Evolutionary conservation across 2,113 vertebrate species (phyloP), one percentile per base, ranked within the genome.

Genomic region (Hippopotamus amphibius): DNA sequence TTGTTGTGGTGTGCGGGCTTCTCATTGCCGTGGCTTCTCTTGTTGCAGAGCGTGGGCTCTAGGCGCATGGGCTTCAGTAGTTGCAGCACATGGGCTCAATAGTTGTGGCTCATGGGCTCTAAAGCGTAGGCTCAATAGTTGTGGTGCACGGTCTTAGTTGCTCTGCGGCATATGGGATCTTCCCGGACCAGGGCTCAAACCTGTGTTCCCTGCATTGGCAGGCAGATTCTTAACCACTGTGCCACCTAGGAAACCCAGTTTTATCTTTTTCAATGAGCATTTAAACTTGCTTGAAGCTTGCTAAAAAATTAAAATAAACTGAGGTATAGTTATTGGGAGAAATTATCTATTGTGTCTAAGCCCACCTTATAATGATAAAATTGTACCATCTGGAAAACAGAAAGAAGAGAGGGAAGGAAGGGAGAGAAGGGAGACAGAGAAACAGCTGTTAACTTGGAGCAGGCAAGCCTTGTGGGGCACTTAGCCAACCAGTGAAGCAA

Each of bases 251-350:
- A 37, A 37, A 37, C 37, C 37, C 37, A 14, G 48, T 46, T 79
- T 85, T 61, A 43, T 37, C 41, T 66, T 93, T 84, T 81, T 68
- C 85, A 61, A 57, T 6, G 53, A 97, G 74, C 4, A 22, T 82
- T 92, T 93, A 33, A 14, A 9, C 13, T 80, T 80, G n/a, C 21
- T 80, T 80, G 53, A 80, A 57, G 22, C 80, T 41, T 72, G 53
- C 41, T 86, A 48, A 79, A 57, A 93, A 92, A 53, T 53, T 65
- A 74, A 84, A 68, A 46, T 77, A 77, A 93, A 93, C 68, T 33
- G 50, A 72, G 37, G 81, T 24, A 61, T 2, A 30, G 37, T 53
- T 43, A 26, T n/a, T 7, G 53, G 93, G 48, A 82, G 43, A 63
- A 66, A 46, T 50, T 28, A 30, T 22, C 13, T 68, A 19, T 50